These are phyloP conservation scores for Pantherophis alleghaniensis DNA, from an alignment of 2,797 vertebrate genomes.

Conservation along the genomic window DNA sequence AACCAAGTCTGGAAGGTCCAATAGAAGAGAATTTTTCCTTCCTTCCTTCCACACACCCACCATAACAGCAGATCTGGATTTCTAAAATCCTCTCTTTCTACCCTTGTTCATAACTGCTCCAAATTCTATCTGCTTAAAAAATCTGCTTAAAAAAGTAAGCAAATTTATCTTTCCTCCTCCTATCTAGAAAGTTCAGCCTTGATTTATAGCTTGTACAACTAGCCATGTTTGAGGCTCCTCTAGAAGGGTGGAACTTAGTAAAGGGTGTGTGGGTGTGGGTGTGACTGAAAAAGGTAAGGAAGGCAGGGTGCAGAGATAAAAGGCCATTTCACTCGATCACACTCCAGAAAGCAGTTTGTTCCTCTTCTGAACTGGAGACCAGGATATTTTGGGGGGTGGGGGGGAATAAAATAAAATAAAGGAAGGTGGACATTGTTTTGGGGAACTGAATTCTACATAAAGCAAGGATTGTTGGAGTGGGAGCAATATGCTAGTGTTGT, in stretches of 20 bases:
- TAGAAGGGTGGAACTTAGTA: conserved; percentile 55
- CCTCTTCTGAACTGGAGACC: neutral
- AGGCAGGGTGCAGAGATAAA: conserved; percentile 47
- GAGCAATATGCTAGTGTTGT: too few species aligned
- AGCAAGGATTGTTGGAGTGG: too few species aligned
- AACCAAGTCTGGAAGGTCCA: too few species aligned
- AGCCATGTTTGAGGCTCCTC: conserved; percentile 59
- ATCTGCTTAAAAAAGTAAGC: conserved; percentile 60
- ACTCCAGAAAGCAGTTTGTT: conserved; percentile 57
- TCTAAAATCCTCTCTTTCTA: too few species aligned
- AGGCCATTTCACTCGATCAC: conserved; percentile 57
- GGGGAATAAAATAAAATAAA: neutral
- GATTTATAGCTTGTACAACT: conserved; percentile 63
- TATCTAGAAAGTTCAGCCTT: conserved; percentile 56
- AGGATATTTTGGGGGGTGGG: neutral
- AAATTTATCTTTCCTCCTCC: conserved; percentile 65
- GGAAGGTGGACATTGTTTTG: accelerated
- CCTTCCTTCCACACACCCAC: too few species aligned
- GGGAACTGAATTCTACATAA: neutral
- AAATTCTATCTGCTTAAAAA: too few species aligned
- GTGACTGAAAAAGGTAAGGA: conserved; percentile 42
- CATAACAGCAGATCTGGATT: too few species aligned
- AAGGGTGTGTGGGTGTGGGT: conserved; percentile 19
- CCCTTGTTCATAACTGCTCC: too few species aligned
- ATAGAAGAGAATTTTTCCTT: too few species aligned